Base-by-base conservation (phyloP, 2,888 invertebrate species). In the Eulithis testata region DNA sequence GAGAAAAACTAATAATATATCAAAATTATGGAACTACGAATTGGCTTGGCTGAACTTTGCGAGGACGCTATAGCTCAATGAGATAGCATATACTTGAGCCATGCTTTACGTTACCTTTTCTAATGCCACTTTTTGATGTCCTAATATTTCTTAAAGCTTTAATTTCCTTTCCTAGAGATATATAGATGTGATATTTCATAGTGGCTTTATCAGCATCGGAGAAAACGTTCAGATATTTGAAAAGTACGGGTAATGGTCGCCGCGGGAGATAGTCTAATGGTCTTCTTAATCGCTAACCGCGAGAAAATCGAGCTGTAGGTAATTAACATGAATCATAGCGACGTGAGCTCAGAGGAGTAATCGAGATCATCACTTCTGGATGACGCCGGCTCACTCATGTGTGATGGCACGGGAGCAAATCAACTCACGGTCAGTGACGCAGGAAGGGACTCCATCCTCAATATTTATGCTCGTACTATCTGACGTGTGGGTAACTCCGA, bases 251-350 rank as follows among this genome's bases (percentile, higher is more conserved):
- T 85, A 86, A 87, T 81, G 86, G 81, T 82, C 82, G 84, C 88
- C 83, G 76, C 76, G 82, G 83, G 88, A 85, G 82, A 83, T 82
- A 81, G 78, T 83, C 78, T 88, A 87, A 88, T 86, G 84, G 84
- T 77, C 65, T 78, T 79, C 84, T 87, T 87, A 89, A 88, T 89
- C 83, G 85, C 82, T 83, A 85, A 84, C 83, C 79, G 81, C 78
- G 79, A 76, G 83, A 83, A 85, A 85, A 87, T 85, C 83, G 85
- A 85, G 87, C 83, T 82, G 86, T 63, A 60, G 63, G 63, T 87
- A 89, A 91, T 91, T 90, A 91, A 84, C 88, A 89, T 92, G 87
- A 86, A 89, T 92, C 91, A 89, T 86, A 86, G 82, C 80, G 82
- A 87, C 83, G 85, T 82, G 85, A 81, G 81, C 80, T 81, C 76